Base-by-base conservation (phyloP, 2,797 vertebrate species). In the Anabas testudineus region DNA sequence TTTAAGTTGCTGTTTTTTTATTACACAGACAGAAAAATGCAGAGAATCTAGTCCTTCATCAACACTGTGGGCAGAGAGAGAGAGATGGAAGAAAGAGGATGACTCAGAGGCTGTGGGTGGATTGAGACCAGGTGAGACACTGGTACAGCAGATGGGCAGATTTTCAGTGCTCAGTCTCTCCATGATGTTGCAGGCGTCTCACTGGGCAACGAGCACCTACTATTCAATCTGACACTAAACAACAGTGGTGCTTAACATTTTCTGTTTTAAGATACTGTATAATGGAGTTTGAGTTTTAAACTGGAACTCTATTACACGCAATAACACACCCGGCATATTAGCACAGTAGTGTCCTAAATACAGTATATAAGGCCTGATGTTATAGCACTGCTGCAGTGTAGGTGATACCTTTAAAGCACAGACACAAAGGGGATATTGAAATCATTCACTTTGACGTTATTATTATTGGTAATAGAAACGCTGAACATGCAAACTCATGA, bases 121-220 rank as follows among this genome's bases (percentile, higher is more conserved):
- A 91, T 58, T 82, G 82, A 87, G 86, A 88, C 86, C 88, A 91
- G 89, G 89, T 91, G 87, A 90, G 83, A 88, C 84, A 67, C 72
- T 80, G 82, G 75, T 69, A 54, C 71, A 84, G 81, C 89, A 90
- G 85, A 90, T 88, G 87, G 88, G 58, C 85, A 82, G 79, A 73
- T 83, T 81, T 76, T 81, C 78, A 72, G 64, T 0, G 55, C 78
- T 85, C 52, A 39, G 71, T 71, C 68, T 70, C 68, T 82, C 68
- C 83, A 76, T 79, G 78, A 46, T 67, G 62, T 52, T 76, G 61
- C 73, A 81, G 77, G 79, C 59, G 18, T 76, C 79, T 83, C 74
- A 57, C 7, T 43, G 67, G 74, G 45, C 62, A 61, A 79, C 52
- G 15, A 83, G 82, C 78, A 77, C 69, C 76, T 68, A 84, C 76